phyloP scores from a whole-genome alignment of 2,113 vertebrate genomes.

The Kryptolebias marmoratus region DNA sequence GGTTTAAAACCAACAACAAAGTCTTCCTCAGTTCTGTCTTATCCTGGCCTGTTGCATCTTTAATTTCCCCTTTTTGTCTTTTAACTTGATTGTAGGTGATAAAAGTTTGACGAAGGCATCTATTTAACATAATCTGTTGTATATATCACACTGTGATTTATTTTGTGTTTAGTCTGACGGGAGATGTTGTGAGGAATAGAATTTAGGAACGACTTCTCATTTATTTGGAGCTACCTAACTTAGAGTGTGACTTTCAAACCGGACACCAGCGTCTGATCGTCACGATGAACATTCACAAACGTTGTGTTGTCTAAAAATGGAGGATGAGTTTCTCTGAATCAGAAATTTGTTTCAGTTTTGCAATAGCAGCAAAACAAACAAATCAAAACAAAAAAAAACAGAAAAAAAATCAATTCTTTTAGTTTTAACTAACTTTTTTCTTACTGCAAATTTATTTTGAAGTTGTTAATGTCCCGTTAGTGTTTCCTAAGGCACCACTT shows the following conservation, averaged over 20 bases:
- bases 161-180: not conserved
- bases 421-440: too few species aligned
- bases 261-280: not conserved
- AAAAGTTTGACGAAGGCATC: not conserved
- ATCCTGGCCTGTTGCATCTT: not conserved
- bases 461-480: too few species aligned
- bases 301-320: not conserved
- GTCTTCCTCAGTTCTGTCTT: not conserved
- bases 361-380: not conserved
- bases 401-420: not conserved
- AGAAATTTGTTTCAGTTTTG: not conserved
- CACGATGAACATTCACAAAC: not conserved
- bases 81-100: not conserved
- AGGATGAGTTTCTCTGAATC: not conserved
- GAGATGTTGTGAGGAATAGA: not conserved
- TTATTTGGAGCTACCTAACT: not conserved
- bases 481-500: too few species aligned
- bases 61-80: not conserved
- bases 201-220: not conserved
- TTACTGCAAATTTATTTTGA: too few species aligned
- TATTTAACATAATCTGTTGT: not conserved
- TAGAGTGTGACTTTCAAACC: not conserved
- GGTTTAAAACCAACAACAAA: conserved; percentile 6
- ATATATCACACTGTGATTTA: not conserved
- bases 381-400: too few species aligned